A percentile compares a stretch with the other conserved stretches of the same genome.
Conservation (phyloP, 2,113 vertebrate genomes). For the Labrus mixtus region DNA sequence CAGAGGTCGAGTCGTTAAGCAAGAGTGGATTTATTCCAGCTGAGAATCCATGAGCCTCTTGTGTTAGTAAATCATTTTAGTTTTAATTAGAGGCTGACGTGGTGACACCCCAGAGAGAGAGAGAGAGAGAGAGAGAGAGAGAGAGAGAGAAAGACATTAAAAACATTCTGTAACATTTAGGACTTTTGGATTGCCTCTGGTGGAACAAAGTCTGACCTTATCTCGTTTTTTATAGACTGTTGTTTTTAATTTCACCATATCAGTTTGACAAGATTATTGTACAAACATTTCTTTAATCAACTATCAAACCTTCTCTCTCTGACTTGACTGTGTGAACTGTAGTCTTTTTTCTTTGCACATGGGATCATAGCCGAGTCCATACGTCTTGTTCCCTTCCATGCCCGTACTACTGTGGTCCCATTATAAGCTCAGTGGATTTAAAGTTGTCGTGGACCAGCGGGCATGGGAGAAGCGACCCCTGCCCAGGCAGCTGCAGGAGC, state of each 20-base stretch:
- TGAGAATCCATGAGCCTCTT: slow-evolving; percentile 25
- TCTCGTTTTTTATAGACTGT: slow-evolving; percentile 23
- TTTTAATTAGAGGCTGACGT: slow-evolving; percentile 52
- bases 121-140: slow-evolving; percentile 28
- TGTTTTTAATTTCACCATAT: neutral
- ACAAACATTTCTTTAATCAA: neutral
- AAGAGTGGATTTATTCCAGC: slow-evolving; percentile 46
- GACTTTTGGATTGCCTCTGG: slow-evolving; percentile 26
- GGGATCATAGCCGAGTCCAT: slow-evolving; percentile 55
- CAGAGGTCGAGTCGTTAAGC: slow-evolving; percentile 40
- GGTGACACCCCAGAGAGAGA: slow-evolving; percentile 12
- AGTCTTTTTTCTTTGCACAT: slow-evolving; percentile 45
- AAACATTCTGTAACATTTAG: slow-evolving; percentile 3
- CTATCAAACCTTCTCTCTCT: neutral
- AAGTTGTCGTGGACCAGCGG: slow-evolving; percentile 54
- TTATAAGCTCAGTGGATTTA: slow-evolving; percentile 55
- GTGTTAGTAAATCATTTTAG: slow-evolving; percentile 42
- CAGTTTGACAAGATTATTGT: slow-evolving; percentile 10
- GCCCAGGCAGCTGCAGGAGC: slow-evolving; percentile 86
- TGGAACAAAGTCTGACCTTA: slow-evolving; percentile 13
- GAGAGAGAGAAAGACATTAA: slow-evolving; percentile 25
- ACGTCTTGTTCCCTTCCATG: slow-evolving; percentile 57
- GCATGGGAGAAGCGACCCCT: slow-evolving; percentile 94
- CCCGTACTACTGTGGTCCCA: slow-evolving; percentile 50
- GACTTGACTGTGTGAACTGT: slow-evolving; percentile 5